Conservation (phyloP, 2,113 vertebrate genomes). For the Cyrtonyx montezumae region DNA sequence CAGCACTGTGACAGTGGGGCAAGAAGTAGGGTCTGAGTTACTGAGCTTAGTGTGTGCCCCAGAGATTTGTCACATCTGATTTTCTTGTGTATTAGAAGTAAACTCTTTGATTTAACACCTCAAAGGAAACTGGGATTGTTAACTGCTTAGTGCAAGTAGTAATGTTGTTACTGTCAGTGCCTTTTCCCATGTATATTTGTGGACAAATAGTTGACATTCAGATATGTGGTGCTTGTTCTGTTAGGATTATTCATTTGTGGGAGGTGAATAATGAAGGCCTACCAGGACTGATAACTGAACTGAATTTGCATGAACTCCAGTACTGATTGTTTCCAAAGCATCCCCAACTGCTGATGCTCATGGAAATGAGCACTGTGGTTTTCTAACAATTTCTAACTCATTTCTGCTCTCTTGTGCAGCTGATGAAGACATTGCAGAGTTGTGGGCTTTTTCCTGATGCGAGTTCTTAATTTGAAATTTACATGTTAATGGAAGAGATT, state of each 20-base stretch:
- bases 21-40: fast-evolving
- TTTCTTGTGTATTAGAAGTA: neutral
- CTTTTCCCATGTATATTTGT: fast-evolving
- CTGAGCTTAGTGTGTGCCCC: neutral
- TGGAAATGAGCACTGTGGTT: neutral
- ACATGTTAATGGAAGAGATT: neutral
- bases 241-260: neutral
- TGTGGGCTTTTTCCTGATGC: neutral
- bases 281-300: fast-evolving
- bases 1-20: fast-evolving
- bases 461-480: neutral
- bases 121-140: neutral
- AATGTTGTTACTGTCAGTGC: neutral
- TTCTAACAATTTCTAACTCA: too few relatives aligned
- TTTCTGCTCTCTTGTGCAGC: neutral
- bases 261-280: neutral
- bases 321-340: neutral
- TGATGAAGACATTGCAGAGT: neutral
- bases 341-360: neutral
- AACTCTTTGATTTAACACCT: neutral
- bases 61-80: neutral
- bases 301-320: neutral
- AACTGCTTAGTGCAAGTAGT: neutral
- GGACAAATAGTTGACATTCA: neutral
- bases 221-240: neutral